Conservation (phyloP, 2,113 vertebrate genomes). For the Etheostoma spectabile region DNA sequence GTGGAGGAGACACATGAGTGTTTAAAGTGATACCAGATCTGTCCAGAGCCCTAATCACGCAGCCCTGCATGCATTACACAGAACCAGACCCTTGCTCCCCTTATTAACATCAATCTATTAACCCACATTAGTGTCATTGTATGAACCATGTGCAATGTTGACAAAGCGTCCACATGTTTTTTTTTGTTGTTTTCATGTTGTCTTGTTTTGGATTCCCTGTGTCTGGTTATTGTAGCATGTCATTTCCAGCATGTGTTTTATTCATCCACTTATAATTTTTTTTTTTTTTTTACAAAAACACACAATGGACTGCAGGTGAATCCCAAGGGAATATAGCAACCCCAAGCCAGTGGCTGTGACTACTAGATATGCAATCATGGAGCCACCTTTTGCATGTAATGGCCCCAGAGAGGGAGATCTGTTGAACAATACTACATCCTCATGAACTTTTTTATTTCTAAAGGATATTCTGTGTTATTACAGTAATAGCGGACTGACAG, state of each 20-base stretch:
- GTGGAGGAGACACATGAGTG: slow-evolving; percentile 65
- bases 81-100: slow-evolving; percentile 51
- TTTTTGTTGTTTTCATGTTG: slow-evolving; percentile 25
- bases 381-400: slow-evolving; percentile 9
- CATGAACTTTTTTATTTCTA: neutral
- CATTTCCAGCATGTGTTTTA: neutral
- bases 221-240: neutral
- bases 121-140: slow-evolving; percentile 8
- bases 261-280: neutral
- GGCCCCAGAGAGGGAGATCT: slow-evolving; percentile 13
- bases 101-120: slow-evolving; percentile 27
- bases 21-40: slow-evolving; percentile 74
- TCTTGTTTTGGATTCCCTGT: slow-evolving; percentile 10
- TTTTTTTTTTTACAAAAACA: neutral
- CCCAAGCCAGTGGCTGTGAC: slow-evolving; percentile 13
- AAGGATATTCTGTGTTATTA: neutral
- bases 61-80: slow-evolving; percentile 53
- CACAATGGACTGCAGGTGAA: slow-evolving; percentile 50
- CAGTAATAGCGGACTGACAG: neutral
- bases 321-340: slow-evolving; percentile 19
- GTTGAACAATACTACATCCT: slow-evolving; percentile 1
- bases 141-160: slow-evolving; percentile 11
- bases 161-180: slow-evolving; percentile 44
- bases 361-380: slow-evolving; percentile 11
- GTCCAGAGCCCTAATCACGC: slow-evolving; percentile 71